Evolutionary conservation across 2,888 invertebrate species (phyloP).

Genomic region (Thumatha senex): DNA sequence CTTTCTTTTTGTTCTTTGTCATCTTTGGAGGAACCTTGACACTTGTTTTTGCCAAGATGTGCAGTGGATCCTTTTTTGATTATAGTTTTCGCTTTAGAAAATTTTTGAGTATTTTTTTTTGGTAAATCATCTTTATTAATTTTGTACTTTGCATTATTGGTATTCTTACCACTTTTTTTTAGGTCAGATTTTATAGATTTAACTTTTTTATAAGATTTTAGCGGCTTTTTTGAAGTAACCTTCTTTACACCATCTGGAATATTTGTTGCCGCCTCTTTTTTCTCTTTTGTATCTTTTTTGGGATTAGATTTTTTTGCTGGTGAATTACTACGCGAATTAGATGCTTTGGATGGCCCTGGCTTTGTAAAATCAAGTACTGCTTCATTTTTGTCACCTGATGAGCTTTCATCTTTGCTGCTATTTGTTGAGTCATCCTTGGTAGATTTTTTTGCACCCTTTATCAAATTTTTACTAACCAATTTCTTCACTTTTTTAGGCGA

Average conservation of each 20-base stretch:
- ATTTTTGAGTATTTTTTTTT: constrained; percentile 55
- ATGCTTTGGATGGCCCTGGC: constrained; percentile 52
- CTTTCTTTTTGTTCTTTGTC: constrained; percentile 31
- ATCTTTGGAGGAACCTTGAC: constrained; percentile 26
- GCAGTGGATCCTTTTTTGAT: constrained; percentile 51
- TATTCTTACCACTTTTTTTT: constrained; percentile 44
- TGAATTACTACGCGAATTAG: constrained; percentile 51
- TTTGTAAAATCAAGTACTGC: constrained; percentile 49
- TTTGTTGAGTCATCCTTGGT: constrained; percentile 52
- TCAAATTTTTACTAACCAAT: constrained; percentile 55
- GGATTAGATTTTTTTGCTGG: constrained; percentile 61
- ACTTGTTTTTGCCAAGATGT: constrained; percentile 55
- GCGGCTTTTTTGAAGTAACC: constrained; percentile 47
- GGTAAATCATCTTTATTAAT: constrained; percentile 58
- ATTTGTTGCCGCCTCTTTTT: constrained; percentile 65
- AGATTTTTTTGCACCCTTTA: constrained; percentile 60
- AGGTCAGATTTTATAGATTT: constrained; percentile 43
- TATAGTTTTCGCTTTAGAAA: constrained; percentile 57
- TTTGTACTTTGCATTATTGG: constrained; percentile 71
- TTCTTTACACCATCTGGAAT: constrained; percentile 47
- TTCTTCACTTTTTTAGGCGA: constrained; percentile 64
- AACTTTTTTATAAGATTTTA: constrained; percentile 46
- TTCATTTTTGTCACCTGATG: constrained; percentile 51
- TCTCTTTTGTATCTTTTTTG: constrained; percentile 67
- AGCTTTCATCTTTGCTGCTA: constrained; percentile 48